phyloP scores from a whole-genome alignment of 2,888 invertebrate genomes.

The Lamproptera curius region DNA sequence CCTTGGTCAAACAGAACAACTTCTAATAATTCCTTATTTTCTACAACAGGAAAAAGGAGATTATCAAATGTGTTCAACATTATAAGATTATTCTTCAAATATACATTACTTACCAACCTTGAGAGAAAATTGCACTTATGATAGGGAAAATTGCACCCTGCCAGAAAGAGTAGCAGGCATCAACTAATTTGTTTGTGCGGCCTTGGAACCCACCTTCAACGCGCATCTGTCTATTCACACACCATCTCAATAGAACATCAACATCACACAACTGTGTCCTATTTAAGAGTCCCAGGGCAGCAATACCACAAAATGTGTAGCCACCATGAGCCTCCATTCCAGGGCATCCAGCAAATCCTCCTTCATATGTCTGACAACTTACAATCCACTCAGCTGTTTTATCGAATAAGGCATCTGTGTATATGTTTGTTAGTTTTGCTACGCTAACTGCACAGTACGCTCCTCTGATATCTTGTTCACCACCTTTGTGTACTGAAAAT shows the following conservation, averaged over 20 bases:
- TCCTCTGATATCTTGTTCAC: slow-evolving; percentile 96
- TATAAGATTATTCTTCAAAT: background rate
- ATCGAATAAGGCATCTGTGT: slow-evolving; percentile 86
- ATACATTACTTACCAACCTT: slow-evolving; percentile 49
- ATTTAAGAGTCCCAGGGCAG: slow-evolving; percentile 90
- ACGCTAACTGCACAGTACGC: slow-evolving; percentile 97
- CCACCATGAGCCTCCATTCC: slow-evolving; percentile 99
- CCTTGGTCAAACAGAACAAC: slow-evolving; percentile 88
- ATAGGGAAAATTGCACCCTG: slow-evolving; percentile 96
- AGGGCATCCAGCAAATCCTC: slow-evolving; percentile 94
- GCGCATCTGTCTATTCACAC: slow-evolving; percentile 93
- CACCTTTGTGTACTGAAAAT: slow-evolving; percentile 93
- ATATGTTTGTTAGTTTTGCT: slow-evolving; percentile 90
- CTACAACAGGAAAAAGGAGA: slow-evolving; percentile 33
- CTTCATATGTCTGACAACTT: slow-evolving; percentile 98
- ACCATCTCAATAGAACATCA: slow-evolving; percentile 90
- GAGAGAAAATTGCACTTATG: slow-evolving; percentile 84
- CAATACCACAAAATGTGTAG: slow-evolving; percentile 98
- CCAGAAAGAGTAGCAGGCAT: slow-evolving; percentile 99
- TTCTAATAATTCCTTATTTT: slow-evolving; percentile 64
- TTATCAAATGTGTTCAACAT: background rate
- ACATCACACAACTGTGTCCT: slow-evolving; percentile 86
- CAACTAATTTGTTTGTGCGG: slow-evolving; percentile 98
- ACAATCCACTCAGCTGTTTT: slow-evolving; percentile 95
- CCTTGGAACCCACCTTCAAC: slow-evolving; percentile 98